Percentiles rank a stretch among this genome's conserved stretches.
Conservation (phyloP, 2,113 vertebrate species). For the Acanthisitta chloris region DNA sequence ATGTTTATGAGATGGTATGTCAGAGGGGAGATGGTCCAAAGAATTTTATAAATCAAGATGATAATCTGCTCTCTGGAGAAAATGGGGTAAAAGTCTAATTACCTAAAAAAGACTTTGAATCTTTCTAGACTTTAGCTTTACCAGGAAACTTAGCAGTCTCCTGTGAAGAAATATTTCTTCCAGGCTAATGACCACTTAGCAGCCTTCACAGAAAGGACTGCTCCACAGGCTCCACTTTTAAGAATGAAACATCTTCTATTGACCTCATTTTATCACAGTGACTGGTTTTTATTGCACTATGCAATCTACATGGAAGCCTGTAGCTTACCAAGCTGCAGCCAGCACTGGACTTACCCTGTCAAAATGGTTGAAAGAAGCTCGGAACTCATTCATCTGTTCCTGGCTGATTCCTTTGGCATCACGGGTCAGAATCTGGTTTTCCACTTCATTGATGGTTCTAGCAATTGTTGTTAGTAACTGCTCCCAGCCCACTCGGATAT, state of each 20-base stretch:
- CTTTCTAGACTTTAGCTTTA: neutral
- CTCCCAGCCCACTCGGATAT: slow-evolving; percentile 98
- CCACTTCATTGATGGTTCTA: slow-evolving; percentile 96
- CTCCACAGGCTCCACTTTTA: neutral
- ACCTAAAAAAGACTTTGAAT: neutral
- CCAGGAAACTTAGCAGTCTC: neutral
- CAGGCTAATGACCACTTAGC: neutral
- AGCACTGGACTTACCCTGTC: slow-evolving; percentile 86
- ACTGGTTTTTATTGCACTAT: neutral
- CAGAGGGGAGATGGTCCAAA: neutral
- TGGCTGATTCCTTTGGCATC: slow-evolving; percentile 99
- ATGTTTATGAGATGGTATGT: neutral
- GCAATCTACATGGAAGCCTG: neutral
- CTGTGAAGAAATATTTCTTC: neutral
- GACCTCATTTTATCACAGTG: neutral
- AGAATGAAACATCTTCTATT: neutral
- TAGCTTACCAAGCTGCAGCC: neutral
- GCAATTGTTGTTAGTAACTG: slow-evolving; percentile 97
- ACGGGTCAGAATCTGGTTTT: slow-evolving; percentile 98
- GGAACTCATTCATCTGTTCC: slow-evolving; percentile 98
- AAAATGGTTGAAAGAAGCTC: slow-evolving; percentile 98
- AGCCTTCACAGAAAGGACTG: neutral
- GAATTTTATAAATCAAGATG: neutral
- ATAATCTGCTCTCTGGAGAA: neutral
- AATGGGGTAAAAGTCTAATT: neutral